phyloP scores from a whole-genome alignment of 2,797 vertebrate species.

The Spinus pinus region DNA sequence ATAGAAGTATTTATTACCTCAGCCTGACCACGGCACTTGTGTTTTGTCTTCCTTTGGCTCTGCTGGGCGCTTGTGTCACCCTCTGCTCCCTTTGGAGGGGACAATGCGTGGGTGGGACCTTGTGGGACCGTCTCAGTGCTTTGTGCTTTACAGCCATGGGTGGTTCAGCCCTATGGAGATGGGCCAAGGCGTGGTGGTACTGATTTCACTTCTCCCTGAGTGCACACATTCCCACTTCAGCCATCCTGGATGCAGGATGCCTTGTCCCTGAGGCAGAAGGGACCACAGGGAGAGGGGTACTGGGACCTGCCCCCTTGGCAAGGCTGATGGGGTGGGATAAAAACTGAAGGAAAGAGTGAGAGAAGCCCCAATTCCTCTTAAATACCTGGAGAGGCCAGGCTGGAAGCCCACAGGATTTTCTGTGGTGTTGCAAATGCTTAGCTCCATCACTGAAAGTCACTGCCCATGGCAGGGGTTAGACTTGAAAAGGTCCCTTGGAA shows the following conservation, averaged over 20 bases:
- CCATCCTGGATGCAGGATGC: not conserved
- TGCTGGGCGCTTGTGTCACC: rapidly evolving
- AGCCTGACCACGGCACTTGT: rapidly evolving
- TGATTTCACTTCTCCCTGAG: not conserved
- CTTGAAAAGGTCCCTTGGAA: not conserved
- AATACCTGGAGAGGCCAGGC: not conserved
- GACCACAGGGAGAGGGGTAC: not conserved
- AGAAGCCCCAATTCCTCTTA: not conserved
- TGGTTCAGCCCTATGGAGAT: not conserved
- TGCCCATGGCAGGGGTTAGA: not conserved
- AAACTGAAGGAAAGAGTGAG: not conserved
- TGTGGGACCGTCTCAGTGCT: not conserved
- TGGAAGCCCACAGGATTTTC: not conserved
- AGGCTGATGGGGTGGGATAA: not conserved
- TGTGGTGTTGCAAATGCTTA: not conserved
- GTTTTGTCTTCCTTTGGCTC: not conserved
- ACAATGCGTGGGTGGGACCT: rapidly evolving
- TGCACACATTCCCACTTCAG: rapidly evolving
- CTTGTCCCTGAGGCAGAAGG: not conserved
- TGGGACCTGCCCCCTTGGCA: not conserved
- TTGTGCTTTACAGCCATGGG: not conserved
- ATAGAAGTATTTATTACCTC: not conserved
- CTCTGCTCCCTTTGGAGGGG: too few species aligned
- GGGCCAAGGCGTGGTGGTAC: rapidly evolving
- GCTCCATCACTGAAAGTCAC: not conserved